These are phyloP conservation scores for Thalpophila matura DNA, from an alignment of 2,888 invertebrate species.

Conservation along the genomic window DNA sequence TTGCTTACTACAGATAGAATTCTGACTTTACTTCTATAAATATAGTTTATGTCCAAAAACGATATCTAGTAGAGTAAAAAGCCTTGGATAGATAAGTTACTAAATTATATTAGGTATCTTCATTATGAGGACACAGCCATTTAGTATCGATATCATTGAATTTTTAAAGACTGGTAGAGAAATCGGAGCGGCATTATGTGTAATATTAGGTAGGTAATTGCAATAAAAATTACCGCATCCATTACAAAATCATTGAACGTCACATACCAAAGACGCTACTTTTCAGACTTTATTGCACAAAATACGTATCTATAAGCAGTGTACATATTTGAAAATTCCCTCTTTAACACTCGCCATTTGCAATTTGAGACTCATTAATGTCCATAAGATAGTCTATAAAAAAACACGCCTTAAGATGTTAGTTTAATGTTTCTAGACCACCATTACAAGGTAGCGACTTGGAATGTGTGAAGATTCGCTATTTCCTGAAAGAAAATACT, in stretches of 20 bases:
- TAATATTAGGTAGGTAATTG: background rate
- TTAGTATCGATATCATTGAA: too few relatives aligned
- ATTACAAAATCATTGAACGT: slow-evolving; percentile 18
- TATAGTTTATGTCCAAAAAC: too few relatives aligned
- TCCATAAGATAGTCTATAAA: slow-evolving; percentile 74
- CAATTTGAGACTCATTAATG: slow-evolving; percentile 72
- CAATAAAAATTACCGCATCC: slow-evolving; percentile 61
- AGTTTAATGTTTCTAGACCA: slow-evolving; percentile 55
- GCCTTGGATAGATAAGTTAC: too few relatives aligned
- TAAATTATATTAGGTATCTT: too few relatives aligned
- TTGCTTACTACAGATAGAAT: too few relatives aligned
- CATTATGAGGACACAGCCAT: too few relatives aligned
- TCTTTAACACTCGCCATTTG: slow-evolving; percentile 68
- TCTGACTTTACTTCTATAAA: too few relatives aligned
- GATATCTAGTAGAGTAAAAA: too few relatives aligned
- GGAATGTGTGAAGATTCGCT: slow-evolving; percentile 28
- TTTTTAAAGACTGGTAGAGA: too few relatives aligned
- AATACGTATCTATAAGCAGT: slow-evolving; percentile 72
- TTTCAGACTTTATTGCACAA: slow-evolving; percentile 78
- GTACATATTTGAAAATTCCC: slow-evolving; percentile 77
- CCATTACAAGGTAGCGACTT: slow-evolving; percentile 45
- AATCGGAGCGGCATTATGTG: too few relatives aligned
- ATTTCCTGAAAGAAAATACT: slow-evolving; percentile 3
- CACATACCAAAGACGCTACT: slow-evolving; percentile 70
- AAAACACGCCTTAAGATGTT: slow-evolving; percentile 61